Evolutionary conservation across 2,113 vertebrate genomes (phyloP).

Genomic region (Pseudopodoces humilis): DNA sequence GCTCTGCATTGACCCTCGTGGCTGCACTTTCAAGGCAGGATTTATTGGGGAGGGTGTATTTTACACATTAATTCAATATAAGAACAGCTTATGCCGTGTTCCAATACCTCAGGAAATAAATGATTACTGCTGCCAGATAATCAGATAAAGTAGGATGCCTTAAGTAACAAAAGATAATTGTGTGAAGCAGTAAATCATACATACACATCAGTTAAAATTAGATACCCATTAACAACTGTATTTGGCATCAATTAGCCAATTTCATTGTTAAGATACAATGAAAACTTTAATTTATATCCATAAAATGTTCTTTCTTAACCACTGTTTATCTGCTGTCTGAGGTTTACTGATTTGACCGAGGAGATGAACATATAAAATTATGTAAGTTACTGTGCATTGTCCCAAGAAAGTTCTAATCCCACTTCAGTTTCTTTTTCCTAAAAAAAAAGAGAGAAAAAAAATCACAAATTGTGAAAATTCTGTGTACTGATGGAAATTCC

Average conservation of each 20-base stretch:
- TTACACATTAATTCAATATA: not conserved
- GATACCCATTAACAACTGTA: not conserved
- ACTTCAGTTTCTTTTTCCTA: not conserved
- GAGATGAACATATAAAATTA: constrained; percentile 35
- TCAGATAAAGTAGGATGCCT: constrained; percentile 21
- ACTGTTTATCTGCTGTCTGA: constrained; percentile 25
- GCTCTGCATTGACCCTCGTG: not conserved
- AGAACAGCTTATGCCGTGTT: not conserved
- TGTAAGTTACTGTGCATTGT: constrained; percentile 4
- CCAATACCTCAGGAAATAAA: not conserved
- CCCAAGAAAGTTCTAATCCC: not conserved
- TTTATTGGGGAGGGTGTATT: not conserved
- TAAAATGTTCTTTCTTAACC: not conserved
- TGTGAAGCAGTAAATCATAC: constrained; percentile 23
- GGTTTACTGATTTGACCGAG: constrained; percentile 35
- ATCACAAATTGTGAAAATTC: no score
- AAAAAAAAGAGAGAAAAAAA: not conserved
- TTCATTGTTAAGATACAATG: not conserved
- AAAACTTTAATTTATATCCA: constrained; percentile 15
- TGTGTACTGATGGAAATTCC: constrained; percentile 42
- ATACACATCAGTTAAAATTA: constrained; percentile 41
- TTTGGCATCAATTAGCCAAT: constrained; percentile 20
- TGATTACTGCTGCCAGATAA: constrained; percentile 13
- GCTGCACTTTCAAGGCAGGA: not conserved
- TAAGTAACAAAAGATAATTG: constrained; percentile 23